A percentile compares a stretch with the other conserved stretches of the same genome.
phyloP scores from a whole-genome alignment of 1,140 invertebrate genomes.

The Formica exsecta region DNA sequence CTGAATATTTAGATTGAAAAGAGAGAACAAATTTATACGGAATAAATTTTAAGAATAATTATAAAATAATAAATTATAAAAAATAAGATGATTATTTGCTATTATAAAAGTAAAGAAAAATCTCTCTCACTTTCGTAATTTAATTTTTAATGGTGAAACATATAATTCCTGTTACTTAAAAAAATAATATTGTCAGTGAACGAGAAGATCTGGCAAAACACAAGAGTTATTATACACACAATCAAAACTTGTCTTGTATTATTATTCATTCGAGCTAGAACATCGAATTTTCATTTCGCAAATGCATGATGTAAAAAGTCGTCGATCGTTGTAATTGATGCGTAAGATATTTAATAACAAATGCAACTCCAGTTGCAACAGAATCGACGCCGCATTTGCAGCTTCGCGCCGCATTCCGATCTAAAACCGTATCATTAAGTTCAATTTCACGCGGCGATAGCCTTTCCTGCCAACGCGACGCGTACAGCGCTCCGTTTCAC shows the following conservation, averaged over 20 bases:
- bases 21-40: neutral
- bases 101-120: neutral
- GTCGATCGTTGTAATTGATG: neutral
- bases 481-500: neutral
- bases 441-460: conserved; percentile 58
- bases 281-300: neutral
- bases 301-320: neutral
- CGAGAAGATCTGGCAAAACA: neutral
- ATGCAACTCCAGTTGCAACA: conserved; percentile 20
- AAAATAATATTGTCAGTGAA: neutral
- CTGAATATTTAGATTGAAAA: conserved; percentile 11
- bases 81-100: neutral
- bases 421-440: conserved; percentile 54
- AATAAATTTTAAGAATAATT: neutral
- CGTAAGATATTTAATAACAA: neutral
- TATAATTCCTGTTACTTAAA: neutral
- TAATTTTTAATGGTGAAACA: neutral
- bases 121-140: too few relatives aligned
- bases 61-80: neutral
- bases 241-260: neutral
- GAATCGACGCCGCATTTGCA: conserved; percentile 2
- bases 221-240: neutral
- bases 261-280: neutral
- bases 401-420: conserved; percentile 24
- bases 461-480: conserved; percentile 10